Evolutionary conservation across 2,113 vertebrate species (phyloP), one percentile per base, ranked within the genome.

Genomic region (Clarias gariepinus): DNA sequence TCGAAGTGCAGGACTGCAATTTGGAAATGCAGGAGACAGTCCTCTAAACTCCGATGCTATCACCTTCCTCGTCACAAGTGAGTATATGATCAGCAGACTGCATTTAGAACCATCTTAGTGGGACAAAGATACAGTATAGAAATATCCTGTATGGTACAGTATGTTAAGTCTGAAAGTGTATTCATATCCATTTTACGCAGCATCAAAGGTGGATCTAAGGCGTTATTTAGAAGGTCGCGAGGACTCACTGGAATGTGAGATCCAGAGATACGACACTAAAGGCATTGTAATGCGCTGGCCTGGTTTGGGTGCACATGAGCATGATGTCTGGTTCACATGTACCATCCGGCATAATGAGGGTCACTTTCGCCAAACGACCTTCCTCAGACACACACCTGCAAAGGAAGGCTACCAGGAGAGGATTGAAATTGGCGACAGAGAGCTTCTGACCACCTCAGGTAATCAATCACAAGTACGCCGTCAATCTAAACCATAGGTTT

Each of bases 31-130:
- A 13, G 93, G 90, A 82, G 94, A 95, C 68, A 3, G 66, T 55
- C 89, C 93, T 21, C 57, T 94, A 30, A 88, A 94, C 81, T 92
- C 92, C 1, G 21, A 90, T 0, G 80, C 74, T 18, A 81, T 95
- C 81, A 95, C 95, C 0, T 96, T 95, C 88, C 89, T 95, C 77
- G 82, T 94, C 64, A 92, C 90, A 1, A 88, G 95, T 96, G 66
- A 91, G 90, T 41, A 36, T 66, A 12, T 81, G 55, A 28, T 33
- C 16, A 23, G n/a, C 19, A 60, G 7, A 77, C 23, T 33, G 1
- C 15, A 36, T 55, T 30, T 21, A 11, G 3, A 58, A 13, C 16
- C 52, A 0, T 21, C 41, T 76, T n/a, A 53, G 0, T 2, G n/a
- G 57, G 15, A 52, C 16, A 60, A 55, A 61, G 36, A 69, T 52